Evolutionary conservation across 35 echinoderm and acorn worm species (phyloP), one percentile per base, ranked within the genome.

Genomic region (Diadema setosum): DNA sequence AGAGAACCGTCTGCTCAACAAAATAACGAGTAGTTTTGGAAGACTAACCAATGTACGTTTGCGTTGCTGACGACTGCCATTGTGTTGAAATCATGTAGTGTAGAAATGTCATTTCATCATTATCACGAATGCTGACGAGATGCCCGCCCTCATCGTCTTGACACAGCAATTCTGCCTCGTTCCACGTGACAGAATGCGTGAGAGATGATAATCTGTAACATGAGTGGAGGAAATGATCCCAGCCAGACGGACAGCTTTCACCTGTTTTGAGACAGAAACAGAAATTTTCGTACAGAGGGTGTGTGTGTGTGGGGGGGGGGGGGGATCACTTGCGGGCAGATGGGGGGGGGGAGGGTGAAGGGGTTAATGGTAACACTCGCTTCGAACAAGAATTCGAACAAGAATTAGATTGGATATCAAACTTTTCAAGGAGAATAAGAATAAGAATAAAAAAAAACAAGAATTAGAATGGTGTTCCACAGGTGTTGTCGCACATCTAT

Each of bases 61-160:
- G n/a, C 1, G 40, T 78, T 41, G 39, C 73, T 25, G 34, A 41
- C 11, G 35, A 26, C 2, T 78, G 21, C 73, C 73, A 78, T 24
- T 78, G 73, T 26, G 73, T 41, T 35, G 73, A 78, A 7, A 78
- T 78, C 73, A 78, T 78, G 44, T 78, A 78, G 44, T 78, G 73
- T n/a, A 78, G 36, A 42, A 78, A 78, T 26, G 37, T 12, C 40
- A 44, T 78, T 20, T 78, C 73, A n/a, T 78, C 40, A 1, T 42
- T 2, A 41, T 78, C 73, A 3, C 73, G 73, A 42, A 78, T 42
- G 73, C 73, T 78, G n/a, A 78, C 40, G 29, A 78, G 73, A 44
- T 78, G 73, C 2, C 73, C 73, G 1, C 25, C 34, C 39, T 1
- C 7, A 21, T 7, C 44, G 6, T 44, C 73, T n/a, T 78, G 35